Evolutionary conservation across 37 sponge, comb jelly and placozoan genomes (phyloP).

Genomic region (Crambe crambe): DNA sequence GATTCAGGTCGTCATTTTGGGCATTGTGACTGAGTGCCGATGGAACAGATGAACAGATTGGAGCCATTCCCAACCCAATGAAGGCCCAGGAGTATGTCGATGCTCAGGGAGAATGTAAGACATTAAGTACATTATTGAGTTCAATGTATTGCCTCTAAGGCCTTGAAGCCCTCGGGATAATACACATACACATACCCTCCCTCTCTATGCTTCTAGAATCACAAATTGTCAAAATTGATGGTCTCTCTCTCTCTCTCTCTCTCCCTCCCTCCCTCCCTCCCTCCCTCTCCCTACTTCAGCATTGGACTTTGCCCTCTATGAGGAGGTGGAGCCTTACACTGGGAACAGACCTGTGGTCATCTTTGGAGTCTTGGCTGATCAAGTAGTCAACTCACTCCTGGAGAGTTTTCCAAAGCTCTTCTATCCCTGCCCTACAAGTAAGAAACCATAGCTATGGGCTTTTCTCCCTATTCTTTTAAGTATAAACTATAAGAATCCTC

Average conservation of each 20-base stretch:
- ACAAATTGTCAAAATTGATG: not conserved
- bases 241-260: not conserved
- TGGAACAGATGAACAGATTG: conserved; percentile 73
- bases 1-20: conserved; percentile 65
- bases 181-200: no score
- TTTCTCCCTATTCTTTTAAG: no score
- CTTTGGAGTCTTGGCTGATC: conserved; percentile 65
- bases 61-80: conserved; percentile 73
- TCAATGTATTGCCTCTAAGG: no score
- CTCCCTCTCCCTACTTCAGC: no score
- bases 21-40: conserved; percentile 64
- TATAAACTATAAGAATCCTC: no score
- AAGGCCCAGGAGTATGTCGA: conserved; percentile 66
- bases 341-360: conserved; percentile 62
- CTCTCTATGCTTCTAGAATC: not conserved
- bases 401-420: conserved; percentile 73
- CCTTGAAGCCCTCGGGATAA: no score
- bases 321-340: conserved; percentile 77
- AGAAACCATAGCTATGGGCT: no score
- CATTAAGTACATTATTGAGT: not conserved
- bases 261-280: not conserved
- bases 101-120: conserved; percentile 74
- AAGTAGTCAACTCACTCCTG: conserved; percentile 47
- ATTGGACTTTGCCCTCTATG: conserved; percentile 53
- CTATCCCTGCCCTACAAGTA: conserved; percentile 52